Conservation (phyloP, 53 echinoderm and acorn worm genomes). For the Arbacia lixula region DNA sequence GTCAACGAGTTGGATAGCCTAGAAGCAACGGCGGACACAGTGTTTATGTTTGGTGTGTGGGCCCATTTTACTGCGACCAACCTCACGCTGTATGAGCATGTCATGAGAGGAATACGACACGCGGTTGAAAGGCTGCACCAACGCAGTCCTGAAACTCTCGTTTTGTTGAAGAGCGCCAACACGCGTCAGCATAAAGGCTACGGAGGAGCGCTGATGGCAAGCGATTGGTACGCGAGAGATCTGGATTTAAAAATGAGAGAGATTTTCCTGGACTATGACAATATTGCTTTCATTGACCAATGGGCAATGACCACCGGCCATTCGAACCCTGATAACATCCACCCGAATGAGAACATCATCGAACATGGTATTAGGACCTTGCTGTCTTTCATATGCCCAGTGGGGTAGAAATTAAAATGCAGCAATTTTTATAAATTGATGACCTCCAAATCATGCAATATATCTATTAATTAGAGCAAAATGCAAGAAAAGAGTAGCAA, state of each 20-base stretch:
- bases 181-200: slow-evolving; percentile 57
- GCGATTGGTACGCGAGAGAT: slow-evolving; percentile 64
- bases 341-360: slow-evolving; percentile 56
- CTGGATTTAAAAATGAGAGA: slow-evolving; percentile 70
- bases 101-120: slow-evolving; percentile 53
- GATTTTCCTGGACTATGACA: slow-evolving; percentile 45
- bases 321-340: slow-evolving; percentile 49
- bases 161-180: slow-evolving; percentile 77
- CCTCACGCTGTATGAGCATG: slow-evolving; percentile 50
- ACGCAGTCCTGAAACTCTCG: slow-evolving; percentile 66
- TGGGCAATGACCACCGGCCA: slow-evolving; percentile 74
- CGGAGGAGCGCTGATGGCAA: slow-evolving; percentile 26
- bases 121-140: slow-evolving; percentile 60
- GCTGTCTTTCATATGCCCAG: slow-evolving; percentile 70
- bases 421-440: no score
- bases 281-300: slow-evolving; percentile 69
- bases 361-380: slow-evolving; percentile 58
- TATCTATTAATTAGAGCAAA: no score
- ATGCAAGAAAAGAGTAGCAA: no score
- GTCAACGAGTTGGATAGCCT: slow-evolving; percentile 65
- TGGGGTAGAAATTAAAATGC: no score
- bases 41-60: slow-evolving; percentile 70
- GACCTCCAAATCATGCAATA: no score
- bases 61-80: slow-evolving; percentile 70
- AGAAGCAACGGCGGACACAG: slow-evolving; percentile 42